Evolutionary conservation across 2,113 vertebrate species (phyloP), one percentile per base, ranked within the genome.

Genomic region (Takifugu flavidus): DNA sequence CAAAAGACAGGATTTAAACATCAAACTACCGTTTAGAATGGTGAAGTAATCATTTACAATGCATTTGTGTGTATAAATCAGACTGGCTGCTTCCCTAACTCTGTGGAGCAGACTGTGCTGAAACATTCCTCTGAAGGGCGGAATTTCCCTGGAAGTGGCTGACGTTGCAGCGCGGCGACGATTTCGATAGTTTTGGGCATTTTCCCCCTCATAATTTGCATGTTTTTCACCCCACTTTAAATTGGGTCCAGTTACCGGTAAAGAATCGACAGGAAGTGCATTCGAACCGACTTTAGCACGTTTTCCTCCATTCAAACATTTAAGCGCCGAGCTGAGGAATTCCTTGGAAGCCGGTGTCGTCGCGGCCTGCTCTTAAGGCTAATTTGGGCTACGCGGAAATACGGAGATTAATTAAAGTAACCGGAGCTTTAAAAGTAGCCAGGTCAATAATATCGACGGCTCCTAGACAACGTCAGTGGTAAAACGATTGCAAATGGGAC

Each of bases 311-410:
- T 11, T 3, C 7, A 29, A 53, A 44, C 13, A 0, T 2, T 13
- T 0, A 13, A 4, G 0, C 0, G 1, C 14, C 6, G 0, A 6
- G 11, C 14, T 1, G 0, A 0, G 11, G 11, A 59, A 11, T 52
- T 20, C 20, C 20, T 20, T 7, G 4, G 49, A 71, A 49, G 54
- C 64, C 74, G 70, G 52, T 43, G 5, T 20, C 20, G 6, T 10
- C 34, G 73, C 26, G 86, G 84, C 86, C 86, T 88, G n/a, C 8
- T 73, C 79, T 73, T 84, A 53, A 70, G 53, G 75, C 52, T 61
- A 6, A 7, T 10, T 39, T 29, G 28, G 44, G 53, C 49, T 15
- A 15, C 29, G 54, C 49, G 34, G 45, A 57, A 65, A 54, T 1
- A 62, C 56, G n/a, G 6, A 20, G 45, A 27, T 56, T 63, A 25